Evolutionary conservation across 2,113 vertebrate genomes (phyloP).

Genomic region (Macaca mulatta): DNA sequence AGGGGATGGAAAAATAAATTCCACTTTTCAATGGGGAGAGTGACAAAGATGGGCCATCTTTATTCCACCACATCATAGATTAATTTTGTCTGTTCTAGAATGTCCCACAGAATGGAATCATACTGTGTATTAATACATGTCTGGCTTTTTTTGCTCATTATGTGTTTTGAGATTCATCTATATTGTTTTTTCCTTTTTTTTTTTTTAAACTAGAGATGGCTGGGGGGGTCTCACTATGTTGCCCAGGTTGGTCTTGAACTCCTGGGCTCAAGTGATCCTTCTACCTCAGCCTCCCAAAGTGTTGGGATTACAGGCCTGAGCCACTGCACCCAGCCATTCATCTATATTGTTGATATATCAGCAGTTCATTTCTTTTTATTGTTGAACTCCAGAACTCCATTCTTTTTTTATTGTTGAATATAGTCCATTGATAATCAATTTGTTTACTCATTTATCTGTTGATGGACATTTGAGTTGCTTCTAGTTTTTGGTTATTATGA

Average conservation of each 20-base stretch:
- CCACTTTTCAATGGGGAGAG: background rate
- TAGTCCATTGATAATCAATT: background rate
- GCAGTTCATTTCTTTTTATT: too few relatives aligned
- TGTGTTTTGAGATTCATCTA: slow-evolving; percentile 9
- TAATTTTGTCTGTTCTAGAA: background rate
- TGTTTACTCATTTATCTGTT: background rate
- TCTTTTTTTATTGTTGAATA: background rate
- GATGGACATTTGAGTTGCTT: too few relatives aligned
- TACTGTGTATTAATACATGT: background rate
- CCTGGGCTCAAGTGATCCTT: too few relatives aligned
- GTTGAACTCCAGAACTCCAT: too few relatives aligned
- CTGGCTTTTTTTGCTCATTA: background rate
- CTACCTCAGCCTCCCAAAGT: too few relatives aligned
- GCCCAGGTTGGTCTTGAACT: too few relatives aligned
- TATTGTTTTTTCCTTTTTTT: background rate
- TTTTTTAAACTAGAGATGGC: too few relatives aligned
- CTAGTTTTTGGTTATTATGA: too few relatives aligned
- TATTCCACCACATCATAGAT: background rate
- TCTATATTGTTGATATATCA: too few relatives aligned
- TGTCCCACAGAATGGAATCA: background rate
- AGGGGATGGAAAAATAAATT: background rate
- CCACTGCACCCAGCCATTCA: too few relatives aligned
- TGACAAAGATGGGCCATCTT: background rate
- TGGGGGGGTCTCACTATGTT: too few relatives aligned
- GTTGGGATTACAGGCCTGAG: too few relatives aligned